Percentiles rank a stretch among this genome's conserved stretches.
Evolutionary conservation across 2,797 vertebrate genomes (phyloP).

Genomic region (Lates japonicus): DNA sequence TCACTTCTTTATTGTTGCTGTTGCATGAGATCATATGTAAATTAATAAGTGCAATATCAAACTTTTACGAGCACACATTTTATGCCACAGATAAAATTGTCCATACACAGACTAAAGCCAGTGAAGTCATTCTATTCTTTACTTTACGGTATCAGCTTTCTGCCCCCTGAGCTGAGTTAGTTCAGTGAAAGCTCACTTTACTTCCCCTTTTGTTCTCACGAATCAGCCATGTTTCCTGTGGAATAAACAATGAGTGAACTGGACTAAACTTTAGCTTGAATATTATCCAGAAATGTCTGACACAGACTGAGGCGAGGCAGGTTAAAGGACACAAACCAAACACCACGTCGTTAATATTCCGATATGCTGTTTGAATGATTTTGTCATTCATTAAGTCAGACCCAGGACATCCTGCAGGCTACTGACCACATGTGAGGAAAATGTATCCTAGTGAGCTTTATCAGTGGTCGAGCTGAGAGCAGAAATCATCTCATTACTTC

Average conservation of each 20-base stretch:
- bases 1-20: not conserved
- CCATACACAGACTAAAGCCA: not conserved
- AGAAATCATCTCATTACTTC: conserved; percentile 34
- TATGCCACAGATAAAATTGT: not conserved
- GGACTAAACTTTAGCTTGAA: not conserved
- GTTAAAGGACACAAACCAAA: conserved; percentile 15
- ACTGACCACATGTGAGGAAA: not conserved
- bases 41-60: not conserved
- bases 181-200: not conserved
- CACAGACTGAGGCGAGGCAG: not conserved
- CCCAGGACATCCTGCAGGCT: not conserved
- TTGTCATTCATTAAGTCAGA: not conserved
- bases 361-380: not conserved
- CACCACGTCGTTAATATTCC: conserved; percentile 5
- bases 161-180: not conserved
- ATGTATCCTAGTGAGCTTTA: not conserved
- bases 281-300: not conserved
- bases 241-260: not conserved
- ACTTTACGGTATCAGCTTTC: not conserved
- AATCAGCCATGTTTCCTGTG: not conserved
- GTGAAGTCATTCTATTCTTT: not conserved
- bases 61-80: not conserved
- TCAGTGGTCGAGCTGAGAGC: conserved; percentile 7
- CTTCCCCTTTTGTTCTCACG: not conserved
- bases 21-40: not conserved